Conservation (phyloP, 2,797 vertebrate genomes). For the Propithecus deckenii region DNA sequence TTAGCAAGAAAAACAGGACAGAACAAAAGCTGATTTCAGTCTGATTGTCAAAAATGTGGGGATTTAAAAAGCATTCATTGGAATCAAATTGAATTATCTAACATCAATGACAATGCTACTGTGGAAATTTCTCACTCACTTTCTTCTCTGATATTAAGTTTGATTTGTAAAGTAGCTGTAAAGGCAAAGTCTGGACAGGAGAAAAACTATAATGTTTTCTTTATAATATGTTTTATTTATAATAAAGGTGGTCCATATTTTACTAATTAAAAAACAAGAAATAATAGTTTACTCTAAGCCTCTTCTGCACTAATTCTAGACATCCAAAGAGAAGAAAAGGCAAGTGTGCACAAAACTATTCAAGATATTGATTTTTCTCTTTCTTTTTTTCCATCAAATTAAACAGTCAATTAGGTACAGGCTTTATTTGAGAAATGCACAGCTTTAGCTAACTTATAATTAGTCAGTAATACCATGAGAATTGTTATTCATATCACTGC, state of each 20-base stretch:
- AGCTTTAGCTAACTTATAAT: constrained; percentile 45
- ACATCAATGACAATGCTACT: not conserved
- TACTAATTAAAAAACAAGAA: constrained; percentile 1
- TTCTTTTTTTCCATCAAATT: not conserved
- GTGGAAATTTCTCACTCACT: not conserved
- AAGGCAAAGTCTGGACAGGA: not conserved
- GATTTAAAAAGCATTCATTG: constrained; percentile 14
- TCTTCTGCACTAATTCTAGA: constrained; percentile 39
- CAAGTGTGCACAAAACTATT: not conserved
- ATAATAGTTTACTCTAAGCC: not conserved
- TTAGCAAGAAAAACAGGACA: constrained; percentile 41
- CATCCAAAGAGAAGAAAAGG: not conserved
- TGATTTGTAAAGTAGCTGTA: not conserved
- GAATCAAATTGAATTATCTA: not conserved
- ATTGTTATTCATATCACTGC: constrained; percentile 67
- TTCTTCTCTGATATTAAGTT: not conserved
- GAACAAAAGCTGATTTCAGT: constrained; percentile 60
- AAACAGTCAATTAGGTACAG: not conserved
- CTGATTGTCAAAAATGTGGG: not conserved
- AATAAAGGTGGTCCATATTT: not conserved
- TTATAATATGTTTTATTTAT: not conserved
- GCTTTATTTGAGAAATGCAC: constrained; percentile 20
- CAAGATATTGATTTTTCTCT: constrained; percentile 36
- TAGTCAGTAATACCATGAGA: constrained; percentile 40
- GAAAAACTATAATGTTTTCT: not conserved